Evolutionary conservation across 2,797 vertebrate species (phyloP), one percentile per base, ranked within the genome.

Genomic region (Pipistrellus kuhlii): DNA sequence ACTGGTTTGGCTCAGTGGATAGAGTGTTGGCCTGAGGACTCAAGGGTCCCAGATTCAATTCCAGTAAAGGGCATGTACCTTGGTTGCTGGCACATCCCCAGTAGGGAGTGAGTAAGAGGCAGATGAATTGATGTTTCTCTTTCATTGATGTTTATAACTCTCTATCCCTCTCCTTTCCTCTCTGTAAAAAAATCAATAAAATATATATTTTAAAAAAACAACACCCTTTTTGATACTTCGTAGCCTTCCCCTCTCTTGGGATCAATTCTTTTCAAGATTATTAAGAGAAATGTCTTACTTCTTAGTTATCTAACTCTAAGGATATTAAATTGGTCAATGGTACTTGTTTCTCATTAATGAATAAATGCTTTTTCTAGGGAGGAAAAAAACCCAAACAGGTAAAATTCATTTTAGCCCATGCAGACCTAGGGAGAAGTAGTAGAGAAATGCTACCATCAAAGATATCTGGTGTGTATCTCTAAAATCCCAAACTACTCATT

Each of bases 191-290:
- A 21, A 55, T 55, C 53, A 55, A 21, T 55, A 55, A 55, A 55
- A 55, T 55, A 55, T 55, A 55, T 55, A 21, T 55, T 17, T 51
- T 72, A 66, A 69, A 95, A 82, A 17, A 85, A 0, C 14, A 17
- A 85, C 8, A 41, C 0, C 17, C 11, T 80, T 88, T 89, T 64
- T 27, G 20, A 75, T 77, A 66, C 30, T 7, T 82, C 35, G 27
- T 62, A 27, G 20, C 71, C 57, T 71, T 90, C 46, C 32, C 20
- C 27, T n/a, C 13, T 46, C 10, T 48, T 77, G 55, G 46, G 90
- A 97, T 81, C 30, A 57, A 91, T 72, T 85, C 46, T 68, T 44
- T 78, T 86, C 53, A 81, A 94, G 95, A 80, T 88, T 77, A 81
- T 64, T 89, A 92, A 93, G 30, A 66, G 46, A 78, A 91, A 91